Evolutionary conservation across 1,140 invertebrate genomes (phyloP), one percentile per base, ranked within the genome.

Genomic region (Ridgeia piscesae): DNA sequence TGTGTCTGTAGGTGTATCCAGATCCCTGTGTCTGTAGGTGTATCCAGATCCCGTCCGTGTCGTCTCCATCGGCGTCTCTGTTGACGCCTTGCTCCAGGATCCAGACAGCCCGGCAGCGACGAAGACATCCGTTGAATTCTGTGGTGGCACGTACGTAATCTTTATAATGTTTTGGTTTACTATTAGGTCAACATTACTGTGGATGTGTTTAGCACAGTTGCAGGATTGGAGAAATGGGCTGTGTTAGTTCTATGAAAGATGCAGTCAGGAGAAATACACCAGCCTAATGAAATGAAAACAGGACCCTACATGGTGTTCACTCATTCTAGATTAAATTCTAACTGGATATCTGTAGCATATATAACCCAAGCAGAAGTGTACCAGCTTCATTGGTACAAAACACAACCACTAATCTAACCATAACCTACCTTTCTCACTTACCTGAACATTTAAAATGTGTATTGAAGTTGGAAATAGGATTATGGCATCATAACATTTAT

Each of bases 41-140:
- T 99, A 99, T 96, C 99, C 99, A 0, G 99, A 99, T 96, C 99
- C 99, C 34, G 99, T 99, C 0, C 97, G 99, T 94, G 97, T 99
- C 31, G 98, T 99, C 27, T 98, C 98, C 91, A 97, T 99, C 94
- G 99, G 99, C 31, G 97, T 99, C 91, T 97, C 98, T 2, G 97
- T 99, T 33, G 98, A 99, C 94, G 97, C 98, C 77, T 96, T 99
- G 14, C 97, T 99, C 95, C 96, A 97, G 91, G 97, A 99, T 96
- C 99, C 99, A 0, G 97, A 97, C 77, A 97, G 97, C 35, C 96
- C 97, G 31, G 97, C 96, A 89, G 99, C 98, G 8, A 97, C 97
- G 90, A 96, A 97, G 91, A 99, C 99, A 1, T 99, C 99, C 34
- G 98, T 99, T n/a, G 99, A 99, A 96, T 99, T 99, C 96, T 99